These are phyloP conservation scores for Entelurus aequoreus DNA, from an alignment of 2,113 vertebrate genomes.

Conservation along the genomic window DNA sequence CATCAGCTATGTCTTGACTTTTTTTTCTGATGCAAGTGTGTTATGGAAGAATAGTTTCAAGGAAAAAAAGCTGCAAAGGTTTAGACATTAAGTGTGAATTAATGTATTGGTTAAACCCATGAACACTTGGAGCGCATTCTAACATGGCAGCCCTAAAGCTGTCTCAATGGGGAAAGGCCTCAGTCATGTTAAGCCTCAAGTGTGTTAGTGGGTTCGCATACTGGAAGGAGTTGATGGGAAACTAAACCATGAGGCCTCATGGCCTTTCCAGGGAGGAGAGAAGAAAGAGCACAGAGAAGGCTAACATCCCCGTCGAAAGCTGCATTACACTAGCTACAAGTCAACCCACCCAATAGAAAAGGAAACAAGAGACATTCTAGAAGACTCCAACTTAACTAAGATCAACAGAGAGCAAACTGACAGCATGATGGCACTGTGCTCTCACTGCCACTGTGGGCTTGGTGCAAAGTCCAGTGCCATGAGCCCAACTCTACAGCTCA, in stretches of 20 bases:
- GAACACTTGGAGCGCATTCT: conserved; percentile 40
- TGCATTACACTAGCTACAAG: conserved; percentile 52
- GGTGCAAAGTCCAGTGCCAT: conserved; percentile 69
- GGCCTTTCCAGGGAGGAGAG: conserved; percentile 56
- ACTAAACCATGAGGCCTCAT: conserved; percentile 44
- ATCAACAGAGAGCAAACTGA: conserved; percentile 69
- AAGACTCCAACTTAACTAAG: conserved; percentile 63
- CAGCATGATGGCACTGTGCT: conserved; percentile 70
- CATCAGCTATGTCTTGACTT: conserved; percentile 17
- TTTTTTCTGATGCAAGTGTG: conserved; percentile 33
- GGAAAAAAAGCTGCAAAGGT: conserved; percentile 51
- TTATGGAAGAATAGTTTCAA: conserved; percentile 48
- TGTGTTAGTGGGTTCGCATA: conserved; percentile 60
- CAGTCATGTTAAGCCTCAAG: conserved; percentile 50
- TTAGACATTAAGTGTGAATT: conserved; percentile 50
- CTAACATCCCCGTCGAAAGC: conserved; percentile 55
- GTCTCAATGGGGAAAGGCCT: conserved; percentile 38
- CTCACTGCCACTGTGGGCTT: conserved; percentile 39
- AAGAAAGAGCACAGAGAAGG: conserved; percentile 69
- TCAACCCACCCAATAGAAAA: conserved; percentile 42
- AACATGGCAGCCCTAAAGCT: conserved; percentile 39
- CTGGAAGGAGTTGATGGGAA: conserved; percentile 41
- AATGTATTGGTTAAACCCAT: conserved; percentile 53
- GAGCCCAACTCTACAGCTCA: conserved; percentile 69
- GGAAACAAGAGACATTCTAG: conserved; percentile 51